These are phyloP conservation scores for Sweltsa coloradensis DNA, from an alignment of 1,140 invertebrate genomes.

Conservation along the genomic window DNA sequence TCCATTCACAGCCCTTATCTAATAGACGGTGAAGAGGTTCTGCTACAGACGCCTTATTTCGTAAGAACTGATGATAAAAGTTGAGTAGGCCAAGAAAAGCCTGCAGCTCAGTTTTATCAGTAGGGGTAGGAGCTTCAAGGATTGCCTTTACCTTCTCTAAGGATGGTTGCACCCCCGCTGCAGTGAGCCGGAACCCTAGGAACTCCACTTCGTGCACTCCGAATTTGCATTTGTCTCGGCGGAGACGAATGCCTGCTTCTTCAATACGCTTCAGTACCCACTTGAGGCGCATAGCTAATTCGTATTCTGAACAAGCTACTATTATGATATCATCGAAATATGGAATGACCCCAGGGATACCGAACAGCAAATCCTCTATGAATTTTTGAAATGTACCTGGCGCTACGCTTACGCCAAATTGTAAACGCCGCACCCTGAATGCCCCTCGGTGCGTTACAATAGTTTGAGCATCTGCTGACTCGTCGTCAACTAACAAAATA, in stretches of 20 bases:
- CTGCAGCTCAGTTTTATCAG: constrained; percentile 19
- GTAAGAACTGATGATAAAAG: constrained; percentile 20
- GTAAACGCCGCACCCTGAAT: too few species aligned
- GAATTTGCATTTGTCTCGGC: constrained; percentile 18
- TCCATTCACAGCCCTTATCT: constrained; percentile 6
- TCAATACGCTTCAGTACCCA: neutral
- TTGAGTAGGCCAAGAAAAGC: constrained; percentile 20
- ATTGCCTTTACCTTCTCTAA: constrained; percentile 23
- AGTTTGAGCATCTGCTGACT: too few species aligned
- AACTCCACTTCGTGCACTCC: constrained; percentile 19
- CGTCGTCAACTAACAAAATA: too few species aligned
- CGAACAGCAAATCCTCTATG: too few species aligned
- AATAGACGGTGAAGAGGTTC: constrained; percentile 12
- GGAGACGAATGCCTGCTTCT: neutral
- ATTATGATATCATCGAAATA: too few species aligned
- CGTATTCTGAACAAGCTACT: too few species aligned
- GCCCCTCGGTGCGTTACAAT: too few species aligned
- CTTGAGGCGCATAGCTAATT: too few species aligned
- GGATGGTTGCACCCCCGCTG: constrained; percentile 21
- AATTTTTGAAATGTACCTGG: too few species aligned
- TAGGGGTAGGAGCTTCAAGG: constrained; percentile 16
- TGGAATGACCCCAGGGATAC: too few species aligned
- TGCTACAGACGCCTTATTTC: constrained; percentile 11
- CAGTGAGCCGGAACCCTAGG: constrained; percentile 25
- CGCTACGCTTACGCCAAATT: too few species aligned